Evolutionary conservation across 2,113 vertebrate genomes (phyloP), one percentile per base, ranked within the genome.

Genomic region (Phylloscopus trochilus): DNA sequence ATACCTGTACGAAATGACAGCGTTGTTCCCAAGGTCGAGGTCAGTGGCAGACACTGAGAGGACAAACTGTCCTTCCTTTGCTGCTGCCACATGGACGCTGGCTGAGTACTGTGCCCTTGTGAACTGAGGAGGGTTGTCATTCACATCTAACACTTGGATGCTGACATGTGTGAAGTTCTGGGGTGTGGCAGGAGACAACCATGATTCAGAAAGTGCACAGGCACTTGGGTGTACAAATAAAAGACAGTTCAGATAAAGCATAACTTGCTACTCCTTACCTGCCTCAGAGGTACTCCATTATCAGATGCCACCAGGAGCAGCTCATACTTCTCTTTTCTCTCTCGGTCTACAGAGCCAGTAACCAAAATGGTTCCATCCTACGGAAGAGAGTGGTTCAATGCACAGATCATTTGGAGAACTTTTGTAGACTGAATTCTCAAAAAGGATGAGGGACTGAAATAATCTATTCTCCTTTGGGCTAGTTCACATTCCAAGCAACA

Each of bases 351-450:
- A 16, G 85, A 31, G 11, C 95, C 93, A 3, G 96, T 92, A 55
- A 87, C 96, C 72, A 96, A 74, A 83, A 98, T 33, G 4, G 27
- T 98, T 81, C 98, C 98, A 43, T 98, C 96, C 98, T 98, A 83
- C 49, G 93, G 63, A 87, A 68, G 31, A 19, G 14, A 87, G 83
- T 4, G 13, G 78, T 51, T 91, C 51, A 77, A 5, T 3, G 20
- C 66, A 74, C 2, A 2, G 18, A 39, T 64, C 39, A 55, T 28
- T 35, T 49, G 6, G 15, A 69, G 39, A 69, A 13, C 15, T 49
- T 28, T 33, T 53, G 21, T 16, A 41, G 27, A 56, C 8, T 2
- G 8, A 56, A 10, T 51, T 87, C 75, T 77, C 53, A 47, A 22
- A 84, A 75, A 28, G 74, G 11, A 39, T 10, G 13, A 89, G n/a